Base-by-base conservation (phyloP, 1,140 invertebrate genomes). In the Stegodyphus dumicola region DNA sequence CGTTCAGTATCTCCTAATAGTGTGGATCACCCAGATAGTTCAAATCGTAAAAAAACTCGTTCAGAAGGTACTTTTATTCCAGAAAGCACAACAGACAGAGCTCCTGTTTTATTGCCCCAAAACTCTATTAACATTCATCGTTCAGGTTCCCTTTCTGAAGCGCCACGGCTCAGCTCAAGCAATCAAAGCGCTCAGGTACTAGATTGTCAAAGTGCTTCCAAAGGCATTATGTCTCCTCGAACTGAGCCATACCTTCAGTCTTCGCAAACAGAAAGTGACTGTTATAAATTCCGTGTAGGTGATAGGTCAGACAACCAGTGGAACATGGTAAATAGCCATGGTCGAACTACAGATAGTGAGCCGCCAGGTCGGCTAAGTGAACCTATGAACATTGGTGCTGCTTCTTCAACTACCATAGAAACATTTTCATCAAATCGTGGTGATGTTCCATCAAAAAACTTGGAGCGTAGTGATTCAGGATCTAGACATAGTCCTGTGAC, bases 341-440 rank as follows among this genome's bases (percentile, higher is more conserved):
- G 56, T 56, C n/a, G 81, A 77, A 77, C 73, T 69, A 7, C 73
- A 60, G 74, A 77, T 48, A 60, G 5, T 69, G 73, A 85, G 64
- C 60, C 81, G 71, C 56, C 75, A 49, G 80, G 53, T 53, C 80
- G 80, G 49, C 71, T 93, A 7, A 93, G 93, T 76, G 93, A 93
- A 79, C 74, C 80, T 33, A 69, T 73, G 65, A 78, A 66, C 64
- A 75, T 85, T 49, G 81, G 87, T 78, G 75, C 56, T 85, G 86
- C 86, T 70, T 88, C 70, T 70, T 88, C 74, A 53, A 88, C 84
- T 48, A 88, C 73, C 75, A 73, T 73, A 73, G 87, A 87, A 77
- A 80, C 84, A 65, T 87, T 65, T 17, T 51, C 85, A 33, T 69
- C 73, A 5, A 85, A 60, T 60, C 53, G 81, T 17, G 83, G 78